Conservation (phyloP, 2,113 vertebrate genomes). For the Steatornis caripensis region DNA sequence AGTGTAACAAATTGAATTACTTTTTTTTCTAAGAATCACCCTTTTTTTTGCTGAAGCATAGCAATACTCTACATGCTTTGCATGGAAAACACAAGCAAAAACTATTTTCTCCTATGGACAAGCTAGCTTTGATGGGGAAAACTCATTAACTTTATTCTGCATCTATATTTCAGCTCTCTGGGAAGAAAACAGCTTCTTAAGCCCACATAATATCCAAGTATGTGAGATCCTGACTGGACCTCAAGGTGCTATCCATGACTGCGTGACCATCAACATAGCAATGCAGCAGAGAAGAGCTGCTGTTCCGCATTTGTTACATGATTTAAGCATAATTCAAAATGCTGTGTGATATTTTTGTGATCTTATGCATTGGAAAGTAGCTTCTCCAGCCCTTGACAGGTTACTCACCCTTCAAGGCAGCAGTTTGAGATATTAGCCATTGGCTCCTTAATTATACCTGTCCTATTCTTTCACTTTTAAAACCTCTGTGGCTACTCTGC, state of each 20-base stretch:
- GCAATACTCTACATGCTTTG: background rate
- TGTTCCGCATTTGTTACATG: background rate
- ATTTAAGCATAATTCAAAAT: background rate
- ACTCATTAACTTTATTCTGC: background rate
- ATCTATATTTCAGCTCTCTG: background rate
- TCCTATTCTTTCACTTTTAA: background rate
- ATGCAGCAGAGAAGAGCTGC: background rate
- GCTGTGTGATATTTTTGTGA: background rate
- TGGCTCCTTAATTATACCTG: background rate
- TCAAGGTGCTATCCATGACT: background rate
- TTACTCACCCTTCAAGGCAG: background rate
- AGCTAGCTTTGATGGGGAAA: background rate
- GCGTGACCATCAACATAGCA: background rate
- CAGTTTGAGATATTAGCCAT: background rate
- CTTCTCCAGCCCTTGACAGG: background rate
- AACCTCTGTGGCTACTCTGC: background rate
- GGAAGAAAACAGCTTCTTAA: background rate
- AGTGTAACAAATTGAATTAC: background rate
- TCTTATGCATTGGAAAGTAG: background rate
- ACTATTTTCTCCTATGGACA: background rate
- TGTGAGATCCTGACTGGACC: background rate
- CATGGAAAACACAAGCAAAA: background rate
- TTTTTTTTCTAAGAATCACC: background rate
- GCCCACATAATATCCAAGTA: background rate
- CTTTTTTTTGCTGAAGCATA: fast-evolving